Base-by-base conservation (phyloP, 1,140 invertebrate species). In the Tetragonula clypearis region DNA sequence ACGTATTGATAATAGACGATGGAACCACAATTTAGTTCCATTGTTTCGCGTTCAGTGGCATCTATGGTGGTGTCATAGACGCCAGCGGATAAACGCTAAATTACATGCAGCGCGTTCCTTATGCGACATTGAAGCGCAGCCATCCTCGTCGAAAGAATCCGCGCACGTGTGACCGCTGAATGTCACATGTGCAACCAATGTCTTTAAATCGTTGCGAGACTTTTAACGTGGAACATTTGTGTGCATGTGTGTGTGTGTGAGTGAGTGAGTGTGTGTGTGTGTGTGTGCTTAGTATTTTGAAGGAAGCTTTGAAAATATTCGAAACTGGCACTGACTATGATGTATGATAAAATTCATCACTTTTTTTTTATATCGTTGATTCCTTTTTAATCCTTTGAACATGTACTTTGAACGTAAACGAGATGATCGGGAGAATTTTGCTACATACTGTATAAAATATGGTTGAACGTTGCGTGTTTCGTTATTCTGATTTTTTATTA, bases 61-160 rank as follows among this genome's bases (percentile, higher is more conserved):
- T 49, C 62, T 30, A 81, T 21, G 41, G 53, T 35, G 69, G 53
- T 35, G 69, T 73, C 35, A 23, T 9, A 49, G n/a, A 53, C 21
- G 19, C 35, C 30, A 30, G 68, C 53, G 55, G 58, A 71, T 58
- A 72, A 68, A 17, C 56, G 68, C 30, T 73, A 72, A 81, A 81
- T 81, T 69, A 56, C 79, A 72, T 15, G 15, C 79, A n/a, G 23
- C 11, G 30, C 23, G 35, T 62, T 72, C 68, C 68, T 81, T 72
- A 62, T 26, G 56, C 69, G 55, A 41, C n/a, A 53, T 21, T 60
- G 23, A 30, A 62, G 41, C 79, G 79, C 55, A n/a, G 21, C 21
- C 30, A 58, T 72, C 68, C 68, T 26, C 56, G 35, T 81, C 55
- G 35, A 21, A 73, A 41, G 30, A 49, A 26, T 30, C 4, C 19